Base-by-base conservation (phyloP, 2,888 invertebrate species). In the Chaitophorus viminalis region DNA sequence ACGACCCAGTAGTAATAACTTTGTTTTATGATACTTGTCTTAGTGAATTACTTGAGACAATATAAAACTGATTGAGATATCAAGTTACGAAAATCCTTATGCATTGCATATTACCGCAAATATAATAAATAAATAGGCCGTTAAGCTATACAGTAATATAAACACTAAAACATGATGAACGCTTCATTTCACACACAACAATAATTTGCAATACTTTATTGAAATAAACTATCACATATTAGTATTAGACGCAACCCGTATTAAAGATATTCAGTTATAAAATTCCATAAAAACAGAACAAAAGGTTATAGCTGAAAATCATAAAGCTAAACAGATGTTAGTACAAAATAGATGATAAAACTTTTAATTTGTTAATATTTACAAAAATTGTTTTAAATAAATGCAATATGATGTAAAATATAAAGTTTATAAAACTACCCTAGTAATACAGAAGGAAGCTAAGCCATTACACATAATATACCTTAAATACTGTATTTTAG, bases 131-230 rank as follows among this genome's bases (percentile, higher is more conserved):
- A 75, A 46, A 25, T 46, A 0, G 21, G 25, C 75, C 46, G 75
- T 75, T 46, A n/a, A 4, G 36, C 36, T 36, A 36, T 8, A 79
- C 11, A 81, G 39, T 68, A 81, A 3, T 25, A 60, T 25, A 60
- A n/a, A 60, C 3, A 60, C 81, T 46, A 81, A 81, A 68, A 68
- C 60, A 60, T n/a, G n/a, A n/a, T n/a, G n/a, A n/a, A 60, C 3
- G 21, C 21, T 25, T 60, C 60, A 0, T 60, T 21, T 60, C 25
- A 25, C 60, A 25, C 0, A 25, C 60, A 21, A n/a, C 25, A 25
- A 21, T 3, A 25, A 60, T 25, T 21, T 60, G 65, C 65, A 65
- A 65, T 65, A 9, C 11, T 8, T 65, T 11, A 11, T 65, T 9
- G n/a, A n/a, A 65, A 65, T n/a, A 65, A 29, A 11, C 21, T 9